Conservation (phyloP, 2,113 vertebrate species). For the Heterotilapia buettikoferi region DNA sequence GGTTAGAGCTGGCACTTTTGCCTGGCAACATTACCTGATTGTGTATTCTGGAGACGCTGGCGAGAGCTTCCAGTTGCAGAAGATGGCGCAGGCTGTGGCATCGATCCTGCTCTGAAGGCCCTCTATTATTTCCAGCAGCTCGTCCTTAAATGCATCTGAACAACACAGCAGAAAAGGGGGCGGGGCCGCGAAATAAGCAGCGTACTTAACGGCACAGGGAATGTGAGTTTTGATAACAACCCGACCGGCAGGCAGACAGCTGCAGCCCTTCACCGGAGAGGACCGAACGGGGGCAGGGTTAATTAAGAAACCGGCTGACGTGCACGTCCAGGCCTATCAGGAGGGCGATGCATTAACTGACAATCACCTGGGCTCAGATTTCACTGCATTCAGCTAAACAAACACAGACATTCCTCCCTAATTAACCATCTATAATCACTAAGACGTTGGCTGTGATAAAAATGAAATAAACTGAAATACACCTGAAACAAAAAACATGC, state of each 20-base stretch:
- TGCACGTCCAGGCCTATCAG: not conserved
- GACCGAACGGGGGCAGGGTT: not conserved
- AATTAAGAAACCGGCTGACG: not conserved
- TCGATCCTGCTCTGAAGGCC: not conserved
- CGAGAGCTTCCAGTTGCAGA: constrained; percentile 44
- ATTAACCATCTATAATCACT: not conserved
- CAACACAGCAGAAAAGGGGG: not conserved
- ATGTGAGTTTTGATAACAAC: not conserved
- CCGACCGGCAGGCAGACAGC: not conserved
- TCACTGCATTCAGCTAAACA: not conserved
- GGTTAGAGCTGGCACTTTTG: constrained; percentile 50
- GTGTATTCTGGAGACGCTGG: constrained; percentile 59
- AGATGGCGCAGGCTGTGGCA: constrained; percentile 8
- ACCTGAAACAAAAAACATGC: not conserved
- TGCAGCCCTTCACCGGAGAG: not conserved
- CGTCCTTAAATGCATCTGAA: not conserved
- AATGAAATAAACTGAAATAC: not conserved
- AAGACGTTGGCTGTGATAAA: not conserved
- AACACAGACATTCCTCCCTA: not conserved
- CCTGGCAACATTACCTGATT: constrained; percentile 64
- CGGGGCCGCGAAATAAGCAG: not conserved
- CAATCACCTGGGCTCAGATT: not conserved
- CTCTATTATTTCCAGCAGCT: not conserved
- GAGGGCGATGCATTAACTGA: not conserved
- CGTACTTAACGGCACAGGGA: not conserved